Percentiles rank a stretch among this genome's conserved stretches.
Evolutionary conservation across 2,888 invertebrate genomes (phyloP).

Genomic region (Leptinotarsa rubiginosa): DNA sequence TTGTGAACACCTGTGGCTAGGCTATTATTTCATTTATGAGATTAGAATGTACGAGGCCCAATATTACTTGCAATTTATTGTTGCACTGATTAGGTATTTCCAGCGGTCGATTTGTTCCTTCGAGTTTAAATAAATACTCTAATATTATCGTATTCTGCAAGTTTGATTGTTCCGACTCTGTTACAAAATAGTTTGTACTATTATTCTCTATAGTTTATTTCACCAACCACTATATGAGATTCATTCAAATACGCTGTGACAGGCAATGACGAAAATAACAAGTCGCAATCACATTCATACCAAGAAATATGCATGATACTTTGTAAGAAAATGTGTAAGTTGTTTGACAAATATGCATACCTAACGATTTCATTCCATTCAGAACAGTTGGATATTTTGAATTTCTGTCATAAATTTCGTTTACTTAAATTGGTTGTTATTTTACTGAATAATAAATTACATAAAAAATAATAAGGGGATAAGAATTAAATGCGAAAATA

Average conservation of each 20-base stretch:
- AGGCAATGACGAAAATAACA: constrained; percentile 14
- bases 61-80: constrained; percentile 47
- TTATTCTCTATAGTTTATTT: constrained; percentile 31
- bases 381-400: background rate
- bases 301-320: constrained; percentile 15
- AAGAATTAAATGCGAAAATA: no score
- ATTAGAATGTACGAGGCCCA: constrained; percentile 36
- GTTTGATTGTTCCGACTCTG: constrained; percentile 28
- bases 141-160: constrained; percentile 41
- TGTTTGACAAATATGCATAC: constrained; percentile 14
- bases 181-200: constrained; percentile 25
- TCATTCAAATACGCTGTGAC: constrained; percentile 26
- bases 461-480: no score
- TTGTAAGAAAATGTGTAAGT: constrained; percentile 5
- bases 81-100: constrained; percentile 43
- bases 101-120: constrained; percentile 41
- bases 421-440: no score
- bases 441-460: no score
- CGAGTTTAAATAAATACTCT: constrained; percentile 42
- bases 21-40: constrained; percentile 47
- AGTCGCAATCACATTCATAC: constrained; percentile 2
- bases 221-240: constrained; percentile 29
- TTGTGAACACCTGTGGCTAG: constrained; percentile 43
- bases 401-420: background rate
- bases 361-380: background rate